Conservation (phyloP, 2,113 vertebrate species). For the Rhizomys pruinosus region DNA sequence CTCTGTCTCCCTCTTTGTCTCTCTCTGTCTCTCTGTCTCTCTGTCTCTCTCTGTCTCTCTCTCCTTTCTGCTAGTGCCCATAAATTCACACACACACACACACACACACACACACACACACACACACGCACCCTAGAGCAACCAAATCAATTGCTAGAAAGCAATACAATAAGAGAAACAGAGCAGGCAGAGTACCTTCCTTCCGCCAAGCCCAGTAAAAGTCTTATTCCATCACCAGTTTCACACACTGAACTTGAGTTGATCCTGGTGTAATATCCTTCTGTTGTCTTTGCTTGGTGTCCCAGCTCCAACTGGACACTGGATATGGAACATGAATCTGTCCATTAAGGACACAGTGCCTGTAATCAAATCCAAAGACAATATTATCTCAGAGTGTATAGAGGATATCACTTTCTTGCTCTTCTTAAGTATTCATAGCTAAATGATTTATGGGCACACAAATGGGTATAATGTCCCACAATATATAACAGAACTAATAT, state of each 20-base stretch:
- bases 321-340: conserved; percentile 76
- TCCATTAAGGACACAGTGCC: conserved; percentile 80
- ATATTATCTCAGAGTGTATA: conserved; percentile 75
- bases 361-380: conserved; percentile 83
- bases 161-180: conserved; percentile 39
- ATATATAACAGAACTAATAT: conserved; percentile 61
- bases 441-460: conserved; percentile 84
- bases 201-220: conserved; percentile 50
- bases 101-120: neutral
- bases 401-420: conserved; percentile 78
- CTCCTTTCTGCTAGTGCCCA: neutral
- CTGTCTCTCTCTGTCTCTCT: neutral
- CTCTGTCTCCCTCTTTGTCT: too few relatives aligned
- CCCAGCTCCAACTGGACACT: conserved; percentile 77
- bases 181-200: too few relatives aligned
- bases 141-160: conserved; percentile 51
- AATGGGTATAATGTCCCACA: conserved; percentile 73
- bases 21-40: too few relatives aligned
- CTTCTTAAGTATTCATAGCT: conserved; percentile 83
- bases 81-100: neutral
- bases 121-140: neutral
- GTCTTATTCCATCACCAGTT: conserved; percentile 61
- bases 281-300: conserved; percentile 68
- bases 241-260: conserved; percentile 70
- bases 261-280: conserved; percentile 44